These are phyloP conservation scores for Periphyllus acericola DNA, from an alignment of 2,888 invertebrate genomes.

Conservation along the genomic window DNA sequence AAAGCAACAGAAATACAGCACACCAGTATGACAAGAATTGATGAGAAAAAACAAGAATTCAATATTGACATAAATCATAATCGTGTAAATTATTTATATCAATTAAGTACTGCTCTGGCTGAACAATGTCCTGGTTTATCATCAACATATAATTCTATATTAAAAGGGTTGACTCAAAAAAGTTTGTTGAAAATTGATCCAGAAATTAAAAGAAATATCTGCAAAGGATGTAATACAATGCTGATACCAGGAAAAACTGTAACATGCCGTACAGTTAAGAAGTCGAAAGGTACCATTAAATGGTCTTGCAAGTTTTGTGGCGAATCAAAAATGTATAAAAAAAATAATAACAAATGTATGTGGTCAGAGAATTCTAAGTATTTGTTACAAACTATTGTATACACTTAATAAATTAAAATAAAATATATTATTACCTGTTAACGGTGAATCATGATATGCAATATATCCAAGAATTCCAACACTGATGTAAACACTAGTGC, in stretches of 20 bases:
- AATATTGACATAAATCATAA: conserved; percentile 44
- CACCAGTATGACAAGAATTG: conserved; percentile 22
- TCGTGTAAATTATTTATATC: conserved; percentile 52
- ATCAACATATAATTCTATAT: conserved; percentile 71
- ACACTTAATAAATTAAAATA: conserved; percentile 43
- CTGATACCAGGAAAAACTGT: conserved; percentile 71
- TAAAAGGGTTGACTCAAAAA: conserved; percentile 72
- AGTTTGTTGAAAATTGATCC: conserved; percentile 74
- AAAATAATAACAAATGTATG: conserved; percentile 28
- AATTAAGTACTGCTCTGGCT: conserved; percentile 29
- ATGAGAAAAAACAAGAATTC: conserved; percentile 50
- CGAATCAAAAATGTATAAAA: conserved; percentile 67
- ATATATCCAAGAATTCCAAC: conserved; percentile 94
- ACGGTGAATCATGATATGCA: conserved; percentile 82
- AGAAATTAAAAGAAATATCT: conserved; percentile 72
- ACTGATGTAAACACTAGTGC: conserved; percentile 87
- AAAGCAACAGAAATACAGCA: background rate
- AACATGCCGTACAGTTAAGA: conserved; percentile 69
- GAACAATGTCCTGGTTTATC: conserved; percentile 67
- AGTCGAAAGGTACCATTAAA: conserved; percentile 68
- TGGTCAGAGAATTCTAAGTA: conserved; percentile 44
- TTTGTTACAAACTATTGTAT: conserved; percentile 47
- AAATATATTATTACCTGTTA: conserved; percentile 73
- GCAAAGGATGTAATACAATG: conserved; percentile 72
- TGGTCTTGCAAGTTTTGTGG: conserved; percentile 70